A percentile compares a stretch with the other conserved stretches of the same genome.
Conservation (phyloP, 2,797 vertebrate species). For the Sorex maritimensis region DNA sequence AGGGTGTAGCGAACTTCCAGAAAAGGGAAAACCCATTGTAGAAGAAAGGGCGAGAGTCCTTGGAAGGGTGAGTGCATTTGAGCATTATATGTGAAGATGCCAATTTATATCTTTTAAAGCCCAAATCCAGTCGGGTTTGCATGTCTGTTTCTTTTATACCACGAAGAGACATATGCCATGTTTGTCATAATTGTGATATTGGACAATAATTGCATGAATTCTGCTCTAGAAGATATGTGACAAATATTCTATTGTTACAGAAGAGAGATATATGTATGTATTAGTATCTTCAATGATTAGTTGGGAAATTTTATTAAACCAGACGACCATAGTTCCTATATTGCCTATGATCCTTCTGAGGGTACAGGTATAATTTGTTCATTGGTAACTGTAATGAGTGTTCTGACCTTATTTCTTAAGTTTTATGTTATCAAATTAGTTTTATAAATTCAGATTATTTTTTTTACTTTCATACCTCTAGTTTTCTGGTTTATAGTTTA, state of each 20-base stretch:
- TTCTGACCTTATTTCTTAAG: neutral
- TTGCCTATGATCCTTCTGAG: neutral
- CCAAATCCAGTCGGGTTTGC: slow-evolving; percentile 54
- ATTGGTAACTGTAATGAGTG: neutral
- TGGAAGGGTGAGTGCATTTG: slow-evolving; percentile 79
- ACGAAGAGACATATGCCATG: slow-evolving; percentile 12
- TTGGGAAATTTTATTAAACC: neutral
- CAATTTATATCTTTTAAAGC: slow-evolving; percentile 67
- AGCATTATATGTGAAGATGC: slow-evolving; percentile 55
- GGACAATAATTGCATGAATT: neutral
- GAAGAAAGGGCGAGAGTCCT: slow-evolving; percentile 79
- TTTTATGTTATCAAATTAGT: neutral
- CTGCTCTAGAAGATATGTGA: slow-evolving; percentile 3
- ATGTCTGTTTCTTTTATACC: slow-evolving; percentile 52
- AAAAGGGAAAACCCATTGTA: slow-evolving; percentile 75
- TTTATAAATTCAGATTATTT: neutral
- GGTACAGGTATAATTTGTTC: neutral
- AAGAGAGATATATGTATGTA: neutral
- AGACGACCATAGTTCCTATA: neutral
- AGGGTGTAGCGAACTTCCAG: slow-evolving; percentile 80
- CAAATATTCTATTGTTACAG: neutral
- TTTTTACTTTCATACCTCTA: neutral
- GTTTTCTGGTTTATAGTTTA: slow-evolving; percentile 43
- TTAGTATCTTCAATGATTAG: neutral
- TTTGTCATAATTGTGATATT: slow-evolving; percentile 18